A percentile compares a stretch with the other conserved stretches of the same genome.
These are phyloP conservation scores for Chrysogorgia sp. DNA, from an alignment of 92 coral and sea anemone species.

Conservation along the genomic window DNA sequence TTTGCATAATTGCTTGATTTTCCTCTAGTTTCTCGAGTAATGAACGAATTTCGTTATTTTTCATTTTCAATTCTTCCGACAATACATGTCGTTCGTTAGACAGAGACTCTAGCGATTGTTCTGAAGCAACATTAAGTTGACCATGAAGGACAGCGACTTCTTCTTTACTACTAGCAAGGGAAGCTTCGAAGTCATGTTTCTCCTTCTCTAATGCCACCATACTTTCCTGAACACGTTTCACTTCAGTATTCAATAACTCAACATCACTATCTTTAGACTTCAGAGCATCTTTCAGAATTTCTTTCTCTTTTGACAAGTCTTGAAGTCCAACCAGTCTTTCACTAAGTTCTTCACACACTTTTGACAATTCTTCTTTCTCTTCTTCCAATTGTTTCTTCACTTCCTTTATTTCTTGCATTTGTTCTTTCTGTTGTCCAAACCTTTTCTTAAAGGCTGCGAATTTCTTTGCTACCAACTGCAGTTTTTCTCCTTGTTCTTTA, in stretches of 20 bases:
- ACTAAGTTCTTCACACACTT: slow-evolving; percentile 36
- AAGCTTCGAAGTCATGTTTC: slow-evolving; percentile 47
- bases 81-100: slow-evolving; percentile 5
- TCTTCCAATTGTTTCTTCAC: slow-evolving; percentile 45
- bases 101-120: slow-evolving; percentile 8
- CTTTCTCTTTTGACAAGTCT: slow-evolving; percentile 40
- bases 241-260: slow-evolving; percentile 37
- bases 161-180: slow-evolving; percentile 46
- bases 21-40: slow-evolving; percentile 26
- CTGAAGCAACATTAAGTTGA: slow-evolving; percentile 28
- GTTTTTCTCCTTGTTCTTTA: slow-evolving; percentile 52
- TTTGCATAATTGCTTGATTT: slow-evolving; percentile 13
- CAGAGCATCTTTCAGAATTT: slow-evolving; percentile 25
- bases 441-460: slow-evolving; percentile 35
- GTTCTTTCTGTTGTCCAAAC: slow-evolving; percentile 35
- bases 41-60: slow-evolving; percentile 17
- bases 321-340: slow-evolving; percentile 27
- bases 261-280: slow-evolving; percentile 31
- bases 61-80: slow-evolving; percentile 1
- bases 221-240: slow-evolving; percentile 36
- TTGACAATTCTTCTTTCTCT: slow-evolving; percentile 27
- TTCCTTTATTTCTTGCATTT: slow-evolving; percentile 50
- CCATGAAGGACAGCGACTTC: slow-evolving; percentile 56
- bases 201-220: slow-evolving; percentile 34
- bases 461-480: slow-evolving; percentile 56